Evolutionary conservation across 2,888 invertebrate species (phyloP).

Genomic region (Lithophane semibrunnea): DNA sequence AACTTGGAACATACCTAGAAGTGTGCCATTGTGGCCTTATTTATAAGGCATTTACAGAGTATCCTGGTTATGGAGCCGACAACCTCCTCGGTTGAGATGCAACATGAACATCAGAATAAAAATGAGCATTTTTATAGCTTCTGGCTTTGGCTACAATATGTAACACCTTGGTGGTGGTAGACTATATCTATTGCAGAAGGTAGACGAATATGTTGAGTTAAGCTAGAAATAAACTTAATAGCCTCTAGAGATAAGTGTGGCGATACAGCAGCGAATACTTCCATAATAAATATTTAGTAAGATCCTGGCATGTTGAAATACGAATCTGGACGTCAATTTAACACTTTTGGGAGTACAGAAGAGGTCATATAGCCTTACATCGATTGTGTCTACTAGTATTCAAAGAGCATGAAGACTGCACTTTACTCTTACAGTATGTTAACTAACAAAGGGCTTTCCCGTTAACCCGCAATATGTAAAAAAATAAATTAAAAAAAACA

Average conservation of each 20-base stretch:
- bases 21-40: not conserved
- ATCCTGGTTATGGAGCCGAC: not conserved
- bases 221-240: not conserved
- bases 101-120: not conserved
- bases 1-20: not conserved
- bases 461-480: too few species aligned
- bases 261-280: not conserved
- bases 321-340: not conserved
- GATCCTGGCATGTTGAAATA: not conserved
- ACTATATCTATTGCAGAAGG: not conserved
- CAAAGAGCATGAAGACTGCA: not conserved
- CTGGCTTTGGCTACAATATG: not conserved
- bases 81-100: too few species aligned
- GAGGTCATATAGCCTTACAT: not conserved
- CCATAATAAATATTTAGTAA: not conserved
- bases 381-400: not conserved
- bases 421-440: too few species aligned
- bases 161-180: not conserved
- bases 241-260: not conserved
- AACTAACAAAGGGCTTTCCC: too few species aligned
- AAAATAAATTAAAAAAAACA: too few species aligned
- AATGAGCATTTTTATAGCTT: too few species aligned
- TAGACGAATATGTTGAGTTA: not conserved
- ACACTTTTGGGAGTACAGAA: too few species aligned
- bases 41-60: not conserved